Evolutionary conservation across 23 tunicate species (phyloP), one percentile per base, ranked within the genome.

Genomic region (Corella eumyota): DNA sequence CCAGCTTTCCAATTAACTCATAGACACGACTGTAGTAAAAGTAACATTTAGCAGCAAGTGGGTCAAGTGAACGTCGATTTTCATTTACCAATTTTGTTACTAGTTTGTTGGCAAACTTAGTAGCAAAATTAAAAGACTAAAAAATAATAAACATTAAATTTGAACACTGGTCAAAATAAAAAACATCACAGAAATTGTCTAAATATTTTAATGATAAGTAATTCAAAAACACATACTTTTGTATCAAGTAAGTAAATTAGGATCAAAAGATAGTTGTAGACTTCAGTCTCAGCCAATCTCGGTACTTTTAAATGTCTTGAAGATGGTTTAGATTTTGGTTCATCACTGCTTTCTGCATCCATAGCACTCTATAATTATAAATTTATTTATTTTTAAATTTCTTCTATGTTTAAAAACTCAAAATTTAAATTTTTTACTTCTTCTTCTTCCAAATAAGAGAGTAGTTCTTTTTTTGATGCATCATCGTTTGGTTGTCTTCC

Each of bases 1-100:
- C 92, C n/a, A 81, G 54, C 45, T 57, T 62, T 22, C 73, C 73
- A 6, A 57, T 60, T 17, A 91, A 58, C 46, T 91, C 98, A 65
- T 83, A 91, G 3, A 87, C 92, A 27, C 98, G 65, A 38, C 98
- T 91, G 81, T 92, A 78, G 51, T 92, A 92, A 61, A 78, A 92
- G 45, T 83, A 92, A 44, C 85, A 71, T 65, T 79, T 79, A 2
- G 99, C 94, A 0, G 92, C 92, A 31, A 92, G 78, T 1, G 82
- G 80, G 50, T 92, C 99, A 34, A 83, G 54, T 13, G 93, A 76
- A n/a, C 93, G 61, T 15, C 99, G 87, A 72, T 86, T 86, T 49
- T 86, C 90, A 30, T 70, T 77, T 46, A 86, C 95, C 24, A 86
- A 44, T 50, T 69, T 71, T 9, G 76, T 70, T 7, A 78, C 70